Conservation (phyloP, 2,797 vertebrate species). For the Oreochromis mossambicus region DNA sequence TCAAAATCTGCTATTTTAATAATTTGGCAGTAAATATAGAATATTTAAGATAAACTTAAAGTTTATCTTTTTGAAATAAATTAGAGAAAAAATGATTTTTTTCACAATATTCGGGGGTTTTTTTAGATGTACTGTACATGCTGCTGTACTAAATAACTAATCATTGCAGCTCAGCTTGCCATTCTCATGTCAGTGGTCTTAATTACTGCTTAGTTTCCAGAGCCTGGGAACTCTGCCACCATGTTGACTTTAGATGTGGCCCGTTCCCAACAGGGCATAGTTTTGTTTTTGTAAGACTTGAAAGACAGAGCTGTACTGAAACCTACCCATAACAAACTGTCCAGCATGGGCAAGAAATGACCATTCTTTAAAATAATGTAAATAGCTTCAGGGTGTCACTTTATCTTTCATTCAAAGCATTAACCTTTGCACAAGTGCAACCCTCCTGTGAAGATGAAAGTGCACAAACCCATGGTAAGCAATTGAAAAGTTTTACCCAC, state of each 20-base stretch:
- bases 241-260: constrained; percentile 73
- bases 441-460: neutral
- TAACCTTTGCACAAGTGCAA: neutral
- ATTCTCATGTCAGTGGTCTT: constrained; percentile 41
- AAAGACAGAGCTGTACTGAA: constrained; percentile 45
- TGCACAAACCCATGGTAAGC: neutral
- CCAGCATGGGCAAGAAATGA: constrained; percentile 4
- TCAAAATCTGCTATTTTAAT: neutral
- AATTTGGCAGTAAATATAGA: neutral
- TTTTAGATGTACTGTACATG: neutral
- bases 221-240: constrained; percentile 68
- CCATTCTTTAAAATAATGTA: neutral
- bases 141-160: neutral
- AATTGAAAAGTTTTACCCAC: neutral
- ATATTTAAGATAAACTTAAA: neutral
- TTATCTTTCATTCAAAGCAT: neutral
- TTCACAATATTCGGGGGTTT: neutral
- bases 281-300: constrained; percentile 54
- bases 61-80: neutral
- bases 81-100: neutral
- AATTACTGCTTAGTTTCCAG: constrained; percentile 53
- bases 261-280: constrained; percentile 48
- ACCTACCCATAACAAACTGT: constrained; percentile 8
- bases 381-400: neutral
- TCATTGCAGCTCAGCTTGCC: neutral